A percentile compares a stretch with the other conserved stretches of the same genome.
phyloP scores from a whole-genome alignment of 2,888 invertebrate genomes.

The Lochmaea crataegi region DNA sequence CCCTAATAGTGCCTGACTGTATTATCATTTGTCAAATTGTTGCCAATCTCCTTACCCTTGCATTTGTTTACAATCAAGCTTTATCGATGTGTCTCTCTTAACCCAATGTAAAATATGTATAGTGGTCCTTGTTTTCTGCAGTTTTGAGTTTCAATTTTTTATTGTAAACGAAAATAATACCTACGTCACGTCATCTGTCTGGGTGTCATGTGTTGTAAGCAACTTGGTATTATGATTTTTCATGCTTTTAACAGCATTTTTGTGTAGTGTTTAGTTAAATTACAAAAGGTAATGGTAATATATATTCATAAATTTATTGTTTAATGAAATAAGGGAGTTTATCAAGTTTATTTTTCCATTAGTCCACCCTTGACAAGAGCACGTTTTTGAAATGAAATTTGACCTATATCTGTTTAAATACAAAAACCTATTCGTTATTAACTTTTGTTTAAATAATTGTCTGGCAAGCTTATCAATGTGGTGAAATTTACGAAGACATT shows the following conservation, averaged over 20 bases:
- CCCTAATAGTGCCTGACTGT: neutral
- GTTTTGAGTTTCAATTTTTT: conserved; percentile 21
- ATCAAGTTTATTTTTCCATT: neutral
- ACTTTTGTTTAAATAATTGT: neutral
- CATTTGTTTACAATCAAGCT: conserved; percentile 11
- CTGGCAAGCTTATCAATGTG: neutral
- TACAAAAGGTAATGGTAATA: conserved; percentile 22
- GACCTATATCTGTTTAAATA: conserved; percentile 34
- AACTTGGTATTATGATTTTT: conserved; percentile 36
- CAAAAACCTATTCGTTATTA: conserved; percentile 9
- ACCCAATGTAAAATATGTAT: neutral
- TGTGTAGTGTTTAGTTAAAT: conserved; percentile 33
- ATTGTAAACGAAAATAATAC: conserved; percentile 31
- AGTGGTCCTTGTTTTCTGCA: conserved; percentile 11
- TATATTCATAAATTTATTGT: neutral
- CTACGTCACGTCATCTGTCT: conserved; percentile 38
- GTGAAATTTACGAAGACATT: neutral
- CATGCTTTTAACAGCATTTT: conserved; percentile 32
- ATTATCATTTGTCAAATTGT: neutral
- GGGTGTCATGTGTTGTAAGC: conserved; percentile 36
- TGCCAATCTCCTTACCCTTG: conserved; percentile 1
- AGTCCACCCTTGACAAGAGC: conserved; percentile 24
- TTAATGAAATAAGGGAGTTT: neutral
- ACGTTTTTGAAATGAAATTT: conserved; percentile 34
- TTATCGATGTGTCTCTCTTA: conserved; percentile 15